Percentiles rank a stretch among this genome's conserved stretches.
phyloP scores from a whole-genome alignment of 2,113 vertebrate genomes.

The Octodon degus region DNA sequence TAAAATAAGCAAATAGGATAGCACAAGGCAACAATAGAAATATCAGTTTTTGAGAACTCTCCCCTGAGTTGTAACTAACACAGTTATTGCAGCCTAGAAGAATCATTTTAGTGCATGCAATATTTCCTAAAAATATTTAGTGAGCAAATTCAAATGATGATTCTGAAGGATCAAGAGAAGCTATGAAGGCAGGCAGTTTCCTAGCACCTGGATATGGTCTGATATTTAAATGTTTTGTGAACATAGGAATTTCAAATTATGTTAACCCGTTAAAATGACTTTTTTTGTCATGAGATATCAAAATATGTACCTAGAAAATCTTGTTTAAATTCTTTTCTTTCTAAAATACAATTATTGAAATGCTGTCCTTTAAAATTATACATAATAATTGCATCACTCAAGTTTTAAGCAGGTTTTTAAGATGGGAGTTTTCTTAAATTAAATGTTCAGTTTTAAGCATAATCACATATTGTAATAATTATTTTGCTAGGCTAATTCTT shows the following conservation, averaged over 20 bases:
- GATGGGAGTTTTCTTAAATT: neutral
- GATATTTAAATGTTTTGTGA: constrained; percentile 16
- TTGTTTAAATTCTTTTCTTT: neutral
- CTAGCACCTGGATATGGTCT: neutral
- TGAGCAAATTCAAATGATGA: constrained; percentile 64
- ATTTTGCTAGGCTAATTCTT: neutral
- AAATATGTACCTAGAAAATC: neutral
- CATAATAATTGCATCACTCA: neutral
- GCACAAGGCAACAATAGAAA: constrained; percentile 50
- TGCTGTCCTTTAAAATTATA: constrained; percentile 6
- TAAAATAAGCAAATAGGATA: constrained; percentile 65
- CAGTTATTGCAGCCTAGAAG: constrained; percentile 61
- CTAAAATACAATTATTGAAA: constrained; percentile 36
- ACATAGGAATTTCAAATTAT: constrained; percentile 26
- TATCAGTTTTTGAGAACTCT: constrained; percentile 63
- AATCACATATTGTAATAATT: neutral
- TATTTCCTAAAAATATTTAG: constrained; percentile 70
- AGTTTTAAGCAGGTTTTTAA: constrained; percentile 22
- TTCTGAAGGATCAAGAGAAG: constrained; percentile 8
- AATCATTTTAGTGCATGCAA: constrained; percentile 58
- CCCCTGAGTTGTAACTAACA: constrained; percentile 64
- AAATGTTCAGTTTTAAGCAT: neutral
- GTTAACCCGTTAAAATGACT: neutral
- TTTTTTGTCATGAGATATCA: neutral
- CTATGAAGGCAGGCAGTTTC: neutral